phyloP scores from a whole-genome alignment of 2,113 vertebrate species.

The Oxyura jamaicensis region DNA sequence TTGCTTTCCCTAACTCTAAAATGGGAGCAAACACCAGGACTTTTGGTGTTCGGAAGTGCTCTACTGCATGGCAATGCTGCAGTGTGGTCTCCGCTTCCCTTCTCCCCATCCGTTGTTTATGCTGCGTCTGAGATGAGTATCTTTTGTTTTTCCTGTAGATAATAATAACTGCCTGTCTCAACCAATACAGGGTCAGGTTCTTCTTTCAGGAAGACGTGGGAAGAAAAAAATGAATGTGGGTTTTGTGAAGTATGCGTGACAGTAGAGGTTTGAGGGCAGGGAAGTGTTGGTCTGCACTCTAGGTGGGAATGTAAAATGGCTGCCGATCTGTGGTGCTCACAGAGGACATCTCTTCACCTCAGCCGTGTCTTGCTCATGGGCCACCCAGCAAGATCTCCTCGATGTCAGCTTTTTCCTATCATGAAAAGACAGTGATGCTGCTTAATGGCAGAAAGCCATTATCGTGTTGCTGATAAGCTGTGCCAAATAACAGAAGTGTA shows the following conservation, averaged over 20 bases:
- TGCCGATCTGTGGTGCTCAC: background rate
- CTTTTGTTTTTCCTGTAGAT: slow-evolving; percentile 50
- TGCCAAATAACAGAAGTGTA: background rate
- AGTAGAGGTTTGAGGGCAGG: background rate
- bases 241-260: background rate
- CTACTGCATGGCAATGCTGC: fast-evolving
- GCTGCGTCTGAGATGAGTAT: background rate
- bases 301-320: background rate
- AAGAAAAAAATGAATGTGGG: background rate
- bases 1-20: background rate
- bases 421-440: background rate
- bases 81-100: background rate
- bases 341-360: background rate
- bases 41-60: background rate
- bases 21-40: background rate
- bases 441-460: background rate
- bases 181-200: background rate
- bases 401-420: background rate
- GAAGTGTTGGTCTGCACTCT: background rate
- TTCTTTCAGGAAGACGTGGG: slow-evolving; percentile 15
- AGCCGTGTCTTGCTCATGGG: fast-evolving
- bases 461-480: background rate
- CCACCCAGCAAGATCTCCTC: background rate
- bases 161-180: slow-evolving; percentile 20
- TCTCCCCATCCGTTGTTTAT: slow-evolving; percentile 25